Evolutionary conservation across 1,140 invertebrate species (phyloP).

Genomic region (Ericerus pela): DNA sequence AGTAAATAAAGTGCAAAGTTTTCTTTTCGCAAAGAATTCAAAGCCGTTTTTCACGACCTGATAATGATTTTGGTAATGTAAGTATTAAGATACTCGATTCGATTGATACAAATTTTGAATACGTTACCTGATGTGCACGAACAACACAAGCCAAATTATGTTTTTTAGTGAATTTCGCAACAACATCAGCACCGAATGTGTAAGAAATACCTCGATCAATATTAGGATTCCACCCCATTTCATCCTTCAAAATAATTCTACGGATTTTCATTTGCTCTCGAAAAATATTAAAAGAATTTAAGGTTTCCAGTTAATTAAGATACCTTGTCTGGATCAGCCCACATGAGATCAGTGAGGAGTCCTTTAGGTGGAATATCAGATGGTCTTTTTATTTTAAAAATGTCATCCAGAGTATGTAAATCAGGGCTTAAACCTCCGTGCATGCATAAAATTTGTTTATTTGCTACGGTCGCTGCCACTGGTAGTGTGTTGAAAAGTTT

Average conservation of each 20-base stretch:
- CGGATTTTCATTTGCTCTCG: not conserved
- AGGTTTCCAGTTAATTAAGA: not conserved
- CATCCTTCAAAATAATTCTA: conserved; percentile 30
- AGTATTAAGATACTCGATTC: not conserved
- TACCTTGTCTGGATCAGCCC: conserved; percentile 59
- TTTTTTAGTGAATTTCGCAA: conserved; percentile 55
- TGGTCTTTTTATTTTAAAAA: conserved; percentile 46
- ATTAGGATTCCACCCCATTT: conserved; percentile 53
- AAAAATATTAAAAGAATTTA: not conserved
- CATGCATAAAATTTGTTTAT: conserved; percentile 43
- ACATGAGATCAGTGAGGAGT: conserved; percentile 57
- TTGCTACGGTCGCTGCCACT: conserved; percentile 30
- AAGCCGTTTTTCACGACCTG: conserved; percentile 8
- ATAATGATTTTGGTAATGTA: too few species aligned
- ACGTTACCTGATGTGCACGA: conserved; percentile 51
- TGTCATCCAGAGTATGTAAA: conserved; percentile 42
- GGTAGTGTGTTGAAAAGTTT: conserved; percentile 22
- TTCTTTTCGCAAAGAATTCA: conserved; percentile 13
- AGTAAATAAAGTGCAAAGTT: conserved; percentile 6
- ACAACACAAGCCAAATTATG: conserved; percentile 65
- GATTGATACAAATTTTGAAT: not conserved
- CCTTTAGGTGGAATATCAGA: conserved; percentile 51
- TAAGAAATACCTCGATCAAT: conserved; percentile 55
- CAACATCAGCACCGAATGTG: conserved; percentile 53
- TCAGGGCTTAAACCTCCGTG: conserved; percentile 44